phyloP scores from a whole-genome alignment of 2,797 vertebrate species.

The Halcyon smyrnensis region DNA sequence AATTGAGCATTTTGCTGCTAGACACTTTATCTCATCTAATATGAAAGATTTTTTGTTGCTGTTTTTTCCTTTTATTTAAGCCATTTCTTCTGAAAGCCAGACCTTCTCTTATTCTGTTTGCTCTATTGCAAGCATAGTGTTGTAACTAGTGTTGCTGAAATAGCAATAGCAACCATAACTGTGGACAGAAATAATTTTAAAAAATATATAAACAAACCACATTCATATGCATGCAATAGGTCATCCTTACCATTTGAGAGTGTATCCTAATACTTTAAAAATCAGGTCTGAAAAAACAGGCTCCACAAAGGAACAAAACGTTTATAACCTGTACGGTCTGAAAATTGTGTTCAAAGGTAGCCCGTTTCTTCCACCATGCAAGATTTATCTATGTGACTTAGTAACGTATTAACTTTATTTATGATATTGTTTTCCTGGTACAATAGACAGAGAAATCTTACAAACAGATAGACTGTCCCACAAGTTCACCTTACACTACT shows the following conservation, averaged over 20 bases:
- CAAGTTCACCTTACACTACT: not conserved
- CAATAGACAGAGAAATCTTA: not conserved
- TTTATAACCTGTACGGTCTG: not conserved
- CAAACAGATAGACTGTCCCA: not conserved
- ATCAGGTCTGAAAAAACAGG: not conserved
- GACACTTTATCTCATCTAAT: not conserved
- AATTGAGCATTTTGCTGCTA: not conserved
- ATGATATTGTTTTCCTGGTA: not conserved
- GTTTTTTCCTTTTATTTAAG: not conserved
- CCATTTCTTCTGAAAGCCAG: not conserved
- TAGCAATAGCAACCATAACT: not conserved
- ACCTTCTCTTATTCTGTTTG: not conserved
- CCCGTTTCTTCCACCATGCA: not conserved
- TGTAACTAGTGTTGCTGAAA: not conserved
- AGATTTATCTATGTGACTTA: not conserved
- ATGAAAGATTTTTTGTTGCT: not conserved
- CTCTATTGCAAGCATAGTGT: not conserved
- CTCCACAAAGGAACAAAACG: not conserved
- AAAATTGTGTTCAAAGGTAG: not conserved
- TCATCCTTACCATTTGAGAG: not conserved
- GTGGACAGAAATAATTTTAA: not conserved
- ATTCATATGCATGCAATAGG: not conserved
- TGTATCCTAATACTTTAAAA: not conserved
- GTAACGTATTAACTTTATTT: not conserved
- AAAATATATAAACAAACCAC: not conserved